phyloP scores from a whole-genome alignment of 2,888 invertebrate species.

The Pachydiplax longipennis region DNA sequence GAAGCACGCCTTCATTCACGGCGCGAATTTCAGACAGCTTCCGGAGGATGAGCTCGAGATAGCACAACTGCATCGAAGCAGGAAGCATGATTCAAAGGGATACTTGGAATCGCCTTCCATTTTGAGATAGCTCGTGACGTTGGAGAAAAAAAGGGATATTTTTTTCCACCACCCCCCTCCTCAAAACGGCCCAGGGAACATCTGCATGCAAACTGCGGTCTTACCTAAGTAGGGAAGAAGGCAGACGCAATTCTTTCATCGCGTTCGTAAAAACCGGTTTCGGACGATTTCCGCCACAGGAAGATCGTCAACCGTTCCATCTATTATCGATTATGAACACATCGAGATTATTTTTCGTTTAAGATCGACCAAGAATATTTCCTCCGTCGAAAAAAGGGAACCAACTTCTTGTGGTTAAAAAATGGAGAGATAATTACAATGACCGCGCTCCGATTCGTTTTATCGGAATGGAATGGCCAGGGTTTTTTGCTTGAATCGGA shows the following conservation, averaged over 20 bases:
- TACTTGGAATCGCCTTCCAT: background rate
- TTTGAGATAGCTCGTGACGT: background rate
- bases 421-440: background rate
- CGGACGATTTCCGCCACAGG: background rate
- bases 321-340: background rate
- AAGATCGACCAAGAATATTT: background rate
- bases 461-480: background rate
- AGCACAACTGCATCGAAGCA: background rate
- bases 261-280: background rate
- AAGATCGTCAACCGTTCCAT: background rate
- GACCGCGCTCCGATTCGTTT: background rate
- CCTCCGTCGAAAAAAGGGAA: background rate
- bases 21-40: background rate
- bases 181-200: background rate
- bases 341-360: background rate
- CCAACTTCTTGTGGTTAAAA: background rate
- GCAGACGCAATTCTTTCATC: background rate
- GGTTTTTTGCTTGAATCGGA: background rate
- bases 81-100: background rate
- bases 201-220: background rate
- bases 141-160: background rate
- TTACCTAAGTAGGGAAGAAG: background rate
- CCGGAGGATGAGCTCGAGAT: background rate
- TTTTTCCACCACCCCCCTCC: background rate
- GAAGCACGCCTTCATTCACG: background rate